Evolutionary conservation across 2,888 invertebrate species (phyloP).

Genomic region (Agrochola lychnidis): DNA sequence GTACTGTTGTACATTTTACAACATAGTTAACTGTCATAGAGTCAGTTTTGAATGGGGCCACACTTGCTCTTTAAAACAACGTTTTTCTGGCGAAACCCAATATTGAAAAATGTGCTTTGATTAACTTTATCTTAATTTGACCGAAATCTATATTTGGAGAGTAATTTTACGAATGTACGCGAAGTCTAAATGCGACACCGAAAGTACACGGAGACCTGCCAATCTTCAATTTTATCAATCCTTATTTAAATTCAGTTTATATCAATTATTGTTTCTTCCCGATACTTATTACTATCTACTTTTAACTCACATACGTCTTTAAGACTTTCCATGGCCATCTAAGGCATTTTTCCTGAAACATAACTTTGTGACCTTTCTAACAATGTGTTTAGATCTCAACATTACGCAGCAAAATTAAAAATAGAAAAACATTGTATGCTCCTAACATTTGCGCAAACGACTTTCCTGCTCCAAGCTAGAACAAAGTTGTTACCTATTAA

Average conservation of each 20-base stretch:
- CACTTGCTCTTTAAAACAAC: not conserved
- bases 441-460: constrained; percentile 61
- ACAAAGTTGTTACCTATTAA: constrained; percentile 66
- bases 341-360: constrained; percentile 2
- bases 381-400: not conserved
- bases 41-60: not conserved
- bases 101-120: not conserved
- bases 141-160: not conserved
- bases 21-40: not conserved
- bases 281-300: not conserved
- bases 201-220: not conserved
- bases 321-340: not conserved
- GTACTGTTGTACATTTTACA: not conserved
- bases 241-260: not conserved
- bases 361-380: constrained; percentile 23
- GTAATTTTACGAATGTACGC: not conserved
- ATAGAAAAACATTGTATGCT: constrained; percentile 47
- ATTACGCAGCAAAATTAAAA: constrained; percentile 17
- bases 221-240: not conserved
- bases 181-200: not conserved
- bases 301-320: not conserved
- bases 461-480: constrained; percentile 59
- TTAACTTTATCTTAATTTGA: not conserved
- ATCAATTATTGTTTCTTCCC: not conserved
- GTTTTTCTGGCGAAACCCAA: not conserved